Evolutionary conservation across 2,797 vertebrate species (phyloP), one percentile per base, ranked within the genome.

Genomic region (Numenius phaeopus): DNA sequence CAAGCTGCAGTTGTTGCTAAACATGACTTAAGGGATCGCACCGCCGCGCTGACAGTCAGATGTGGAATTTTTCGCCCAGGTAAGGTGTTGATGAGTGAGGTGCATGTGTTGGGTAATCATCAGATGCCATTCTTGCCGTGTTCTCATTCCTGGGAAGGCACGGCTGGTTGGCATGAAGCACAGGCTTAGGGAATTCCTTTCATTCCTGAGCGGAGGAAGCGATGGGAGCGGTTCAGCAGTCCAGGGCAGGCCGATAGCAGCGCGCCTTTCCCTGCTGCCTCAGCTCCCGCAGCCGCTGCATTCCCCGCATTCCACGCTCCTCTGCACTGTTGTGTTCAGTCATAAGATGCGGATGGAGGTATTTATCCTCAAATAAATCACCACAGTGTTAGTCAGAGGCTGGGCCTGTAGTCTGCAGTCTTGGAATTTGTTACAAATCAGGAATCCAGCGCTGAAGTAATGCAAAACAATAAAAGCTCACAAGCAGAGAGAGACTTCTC

Each of bases 351-450:
- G 98, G 98, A 98, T 97, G 52, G 97, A 98, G 98, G 98, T 98
- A 98, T 99, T 99, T 98, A 98, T 98, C 98, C 97, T 98, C 94
- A 91, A 97, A 97, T 98, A 98, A 98, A 98, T 98, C 98, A 98
- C 97, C 82, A 70, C 58, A 93, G 98, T 98, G 98, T 98, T 98
- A 98, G 98, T 98, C 98, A 98, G 96, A 98, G 97, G 94, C 97
- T 98, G 97, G 95, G 97, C 97, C 97, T 95, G 97, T 94, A 97
- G 98, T 97, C 98, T 98, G 97, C 94, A 97, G 96, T 91, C 95
- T 97, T 98, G 97, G 98, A 98, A 98, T 98, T 97, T 96, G 95
- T 97, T 97, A 97, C 97, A 91, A 97, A 97, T 98, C 97, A 97
- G 98, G 98, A 97, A 98, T 98, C 96, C 75, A 76, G 97, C 94